A percentile compares a stretch with the other conserved stretches of the same genome.
phyloP scores from a whole-genome alignment of 2,113 vertebrate genomes.

The Plotosus lineatus region DNA sequence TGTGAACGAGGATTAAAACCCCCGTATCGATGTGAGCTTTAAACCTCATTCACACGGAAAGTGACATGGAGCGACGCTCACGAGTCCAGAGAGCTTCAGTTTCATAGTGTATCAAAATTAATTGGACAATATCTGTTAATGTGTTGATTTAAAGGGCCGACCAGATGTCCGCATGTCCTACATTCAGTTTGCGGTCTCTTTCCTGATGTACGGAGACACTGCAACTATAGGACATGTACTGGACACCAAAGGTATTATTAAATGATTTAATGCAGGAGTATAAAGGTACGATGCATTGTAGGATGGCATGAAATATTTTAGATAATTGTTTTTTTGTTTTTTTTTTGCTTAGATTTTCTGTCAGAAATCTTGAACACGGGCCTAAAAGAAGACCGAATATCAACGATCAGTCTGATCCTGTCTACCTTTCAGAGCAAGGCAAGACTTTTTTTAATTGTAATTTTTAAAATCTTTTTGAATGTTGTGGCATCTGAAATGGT shows the following conservation, averaged over 20 bases:
- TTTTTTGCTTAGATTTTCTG: constrained; percentile 80
- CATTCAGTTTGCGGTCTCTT: constrained; percentile 88
- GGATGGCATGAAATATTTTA: not conserved
- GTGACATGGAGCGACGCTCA: not conserved
- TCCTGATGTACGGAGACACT: constrained; percentile 86
- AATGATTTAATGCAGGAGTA: not conserved
- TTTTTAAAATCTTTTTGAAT: not conserved
- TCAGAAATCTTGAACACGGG: constrained; percentile 83
- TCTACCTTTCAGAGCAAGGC: constrained; percentile 87
- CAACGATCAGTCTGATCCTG: constrained; percentile 83
- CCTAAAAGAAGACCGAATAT: constrained; percentile 88
- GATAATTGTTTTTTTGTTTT: not conserved
- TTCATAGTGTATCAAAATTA: not conserved
- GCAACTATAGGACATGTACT: constrained; percentile 79
- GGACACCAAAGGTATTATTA: constrained; percentile 85
- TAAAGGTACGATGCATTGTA: not conserved
- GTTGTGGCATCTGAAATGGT: not conserved
- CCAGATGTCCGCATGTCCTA: constrained; percentile 88
- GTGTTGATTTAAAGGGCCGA: constrained; percentile 72
- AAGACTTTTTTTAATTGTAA: constrained; percentile 12
- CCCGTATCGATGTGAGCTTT: too few relatives aligned
- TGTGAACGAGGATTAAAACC: too few relatives aligned
- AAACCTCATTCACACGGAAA: too few relatives aligned
- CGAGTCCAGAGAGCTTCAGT: not conserved
- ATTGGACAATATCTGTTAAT: not conserved